Base-by-base conservation (phyloP, 2,797 vertebrate species). In the Choloepus didactylus region DNA sequence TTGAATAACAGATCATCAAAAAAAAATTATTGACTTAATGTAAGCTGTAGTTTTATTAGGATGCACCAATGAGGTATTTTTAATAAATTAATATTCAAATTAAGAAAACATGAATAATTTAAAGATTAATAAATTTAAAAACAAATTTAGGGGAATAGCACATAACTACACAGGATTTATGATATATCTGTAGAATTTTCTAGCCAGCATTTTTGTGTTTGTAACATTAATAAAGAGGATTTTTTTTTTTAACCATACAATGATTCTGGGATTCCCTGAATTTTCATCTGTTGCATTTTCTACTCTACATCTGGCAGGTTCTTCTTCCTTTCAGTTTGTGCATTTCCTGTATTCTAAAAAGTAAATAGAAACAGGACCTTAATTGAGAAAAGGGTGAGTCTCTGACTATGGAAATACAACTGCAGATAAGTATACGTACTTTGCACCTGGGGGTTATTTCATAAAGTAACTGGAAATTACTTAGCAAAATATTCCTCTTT, bases 321-420 rank as follows among this genome's bases (percentile, higher is more conserved):
- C 94, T 89, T 87, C 94, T 96, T 97, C 69, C 86, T 97, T 98
- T 96, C 95, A 96, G 89, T 95, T 87, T 93, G 88, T 95, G 87
- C 90, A 96, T 95, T 97, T 98, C 96, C 92, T 93, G 69, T 95
- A 92, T 96, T 97, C 96, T 98, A 96, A 97, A 97, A 92, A 97
- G 89, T 94, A 97, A 96, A 97, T 91, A 96, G 83, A 98, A 96
- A 96, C 76, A 94, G 77, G 84, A 81, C 25, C 77, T 97, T 95
- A 97, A 90, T 3, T 86, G 85, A 96, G 38, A 82, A 76, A 93
- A 91, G 83, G n/a, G 56, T 88, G 54, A 80, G 60, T 95, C 89
- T 92, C 92, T 96, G 76, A 69, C 89, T 94, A 89, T 95, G 83
- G 81, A 94, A 83, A 94, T 86, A 87, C 1, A 89, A 76, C 49